Conservation (phyloP, 2,113 vertebrate genomes). For the Eubucco bourcierii region DNA sequence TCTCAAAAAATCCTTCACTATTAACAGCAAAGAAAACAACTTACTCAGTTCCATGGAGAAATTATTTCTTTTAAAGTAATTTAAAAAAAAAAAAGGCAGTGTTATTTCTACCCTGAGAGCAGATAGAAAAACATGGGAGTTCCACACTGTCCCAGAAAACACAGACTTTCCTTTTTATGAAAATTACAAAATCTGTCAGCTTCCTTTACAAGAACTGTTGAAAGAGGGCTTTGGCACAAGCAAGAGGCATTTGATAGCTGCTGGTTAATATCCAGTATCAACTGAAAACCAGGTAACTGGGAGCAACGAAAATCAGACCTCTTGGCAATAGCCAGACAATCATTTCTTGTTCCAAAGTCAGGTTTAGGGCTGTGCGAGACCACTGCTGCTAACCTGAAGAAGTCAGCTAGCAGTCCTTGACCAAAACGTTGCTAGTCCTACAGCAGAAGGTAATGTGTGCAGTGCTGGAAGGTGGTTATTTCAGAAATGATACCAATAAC, state of each 20-base stretch:
- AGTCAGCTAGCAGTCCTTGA: not conserved
- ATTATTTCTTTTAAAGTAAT: slow-evolving; percentile 4
- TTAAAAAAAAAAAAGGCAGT: not conserved
- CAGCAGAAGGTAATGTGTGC: not conserved
- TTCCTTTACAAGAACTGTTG: slow-evolving; percentile 35
- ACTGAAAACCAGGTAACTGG: slow-evolving; percentile 11
- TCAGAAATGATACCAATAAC: not conserved
- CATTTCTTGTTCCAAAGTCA: not conserved
- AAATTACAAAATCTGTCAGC: slow-evolving; percentile 29
- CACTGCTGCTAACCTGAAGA: not conserved
- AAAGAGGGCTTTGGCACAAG: slow-evolving; percentile 33
- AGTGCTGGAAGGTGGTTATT: not conserved
- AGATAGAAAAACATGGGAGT: slow-evolving; percentile 31
- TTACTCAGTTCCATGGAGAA: slow-evolving; percentile 16
- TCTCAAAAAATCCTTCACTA: not conserved
- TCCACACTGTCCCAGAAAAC: slow-evolving; percentile 39
- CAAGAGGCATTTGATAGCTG: slow-evolving; percentile 17
- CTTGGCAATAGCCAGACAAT: not conserved
- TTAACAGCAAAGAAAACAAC: slow-evolving; percentile 49
- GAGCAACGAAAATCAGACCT: not conserved
- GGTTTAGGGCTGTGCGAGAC: not conserved
- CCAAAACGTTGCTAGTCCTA: not conserved
- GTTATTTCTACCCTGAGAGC: not conserved
- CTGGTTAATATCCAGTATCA: slow-evolving; percentile 20
- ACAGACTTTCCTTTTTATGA: slow-evolving; percentile 53